Base-by-base conservation (phyloP, 2,113 vertebrate species). In the Azemiops feae region DNA sequence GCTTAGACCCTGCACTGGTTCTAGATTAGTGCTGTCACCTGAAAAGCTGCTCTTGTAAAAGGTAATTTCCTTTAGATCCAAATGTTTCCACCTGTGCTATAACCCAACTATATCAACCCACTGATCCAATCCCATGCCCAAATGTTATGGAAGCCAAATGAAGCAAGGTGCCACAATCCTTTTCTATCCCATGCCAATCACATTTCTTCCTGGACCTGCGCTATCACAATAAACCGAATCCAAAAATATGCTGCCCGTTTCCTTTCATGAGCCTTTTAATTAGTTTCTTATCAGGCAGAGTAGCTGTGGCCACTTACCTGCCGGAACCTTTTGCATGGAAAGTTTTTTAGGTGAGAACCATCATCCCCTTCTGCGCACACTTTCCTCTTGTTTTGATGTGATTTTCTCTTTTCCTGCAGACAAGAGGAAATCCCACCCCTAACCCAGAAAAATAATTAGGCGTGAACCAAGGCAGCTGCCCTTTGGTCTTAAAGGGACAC, bases 381-480 rank as follows among this genome's bases (percentile, higher is more conserved):
- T 95, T 98, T 99, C 88, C 99, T 97, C 96, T 99, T 99, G 93
- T 98, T 98, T 96, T 99, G 99, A 60, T 94, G 96, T 92, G 97
- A 96, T 92, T 97, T 97, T 39, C 97, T 96, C 93, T 96, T 98
- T 86, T 98, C 98, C 91, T 98, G 98, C 81, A 98, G 96, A 88
- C 97, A 91, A 0, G 95, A 86, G 0, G 93, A 90, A 43, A 98
- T 94, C 0, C 98, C 96, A 0, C 98, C 98, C 9, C 98, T 98
- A 93, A 18, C 95, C 91, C 74, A 45, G 85, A 16, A 85, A 1
- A 0, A 3, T 7, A 25, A 34, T 87, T 43, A 88, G 87, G 50
- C 27, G 25, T 4, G 54, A 39, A 57, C 22, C 10, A 39, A 64
- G 74, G 43, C 86, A 43, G 91, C 34, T 88, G 58, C 34, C 52